Base-by-base conservation (phyloP, 2,888 invertebrate genomes). In the Archaeoteleia sp. region DNA sequence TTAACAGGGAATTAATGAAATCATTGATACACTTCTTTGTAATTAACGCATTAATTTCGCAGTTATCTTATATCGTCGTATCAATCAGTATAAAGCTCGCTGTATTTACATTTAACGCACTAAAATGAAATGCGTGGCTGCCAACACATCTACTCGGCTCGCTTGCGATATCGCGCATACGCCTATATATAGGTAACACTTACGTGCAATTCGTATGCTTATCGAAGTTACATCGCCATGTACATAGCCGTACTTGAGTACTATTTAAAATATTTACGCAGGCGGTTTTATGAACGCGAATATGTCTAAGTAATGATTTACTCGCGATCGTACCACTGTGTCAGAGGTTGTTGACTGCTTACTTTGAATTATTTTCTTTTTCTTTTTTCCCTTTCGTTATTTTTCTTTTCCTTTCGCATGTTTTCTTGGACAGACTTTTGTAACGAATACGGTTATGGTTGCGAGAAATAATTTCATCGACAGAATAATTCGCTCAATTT, bases 231-330 rank as follows among this genome's bases (percentile, higher is more conserved):
- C 60, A 71, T 71, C 71, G 69, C 63, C 67, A 45, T 69, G 61
- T 69, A 69, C 67, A 39, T 45, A 63, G 57, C 43, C 63, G 63
- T 63, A 67, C 60, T 62, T 57, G 60, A 63, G 60, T 54, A 63
- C 71, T 67, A 69, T 61, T 72, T 61, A 67, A 72, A 67, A 69
- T 67, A 69, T 69, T 67, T 69, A 69, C 69, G 61, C 67, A 63
- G 53, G 69, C 67, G 61, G 66, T 55, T 68, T 71, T 68, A 57
- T 46, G 49, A 66, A 45, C 57, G 66, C 53, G 58, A 53, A 43
- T 62, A 39, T 58, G 66, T 49, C 65, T 54, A 53, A 62, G 62
- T 70, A 61, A 66, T 70, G 66, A 66, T 70, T 70, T 61, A 65
- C 61, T 60, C 48, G 67, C 51, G 48, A 63, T 63, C 51, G 46